A percentile compares a stretch with the other conserved stretches of the same genome.
phyloP scores from a whole-genome alignment of 2,888 invertebrate species.

The Criorhina ranunculi region DNA sequence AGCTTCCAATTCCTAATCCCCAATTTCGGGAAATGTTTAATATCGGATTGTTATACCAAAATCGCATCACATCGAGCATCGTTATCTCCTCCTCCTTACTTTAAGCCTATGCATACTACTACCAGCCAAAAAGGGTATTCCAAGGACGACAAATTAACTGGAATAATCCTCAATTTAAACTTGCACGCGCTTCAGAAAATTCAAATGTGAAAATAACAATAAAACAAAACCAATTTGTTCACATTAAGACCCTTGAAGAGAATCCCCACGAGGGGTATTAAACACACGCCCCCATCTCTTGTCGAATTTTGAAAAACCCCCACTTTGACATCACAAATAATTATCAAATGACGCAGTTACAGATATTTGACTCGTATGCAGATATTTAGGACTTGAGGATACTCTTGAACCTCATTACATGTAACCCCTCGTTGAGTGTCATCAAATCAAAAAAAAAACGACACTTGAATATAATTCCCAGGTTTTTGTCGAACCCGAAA shows the following conservation, averaged over 20 bases:
- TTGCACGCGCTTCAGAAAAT: slow-evolving; percentile 35
- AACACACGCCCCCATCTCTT: slow-evolving; percentile 10
- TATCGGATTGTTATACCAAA: not conserved
- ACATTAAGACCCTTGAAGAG: slow-evolving; percentile 29
- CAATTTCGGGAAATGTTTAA: slow-evolving; percentile 15
- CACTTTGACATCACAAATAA: slow-evolving; percentile 13
- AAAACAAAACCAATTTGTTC: slow-evolving; percentile 54
- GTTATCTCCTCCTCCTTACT: not conserved
- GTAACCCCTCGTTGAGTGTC: not conserved
- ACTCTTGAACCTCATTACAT: not conserved
- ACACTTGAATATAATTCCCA: not conserved
- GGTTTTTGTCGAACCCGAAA: slow-evolving; percentile 20
- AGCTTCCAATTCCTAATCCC: slow-evolving; percentile 16
- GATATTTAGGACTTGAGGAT: not conserved
- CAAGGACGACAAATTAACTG: slow-evolving; percentile 51
- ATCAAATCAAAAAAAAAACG: slow-evolving; percentile 4
- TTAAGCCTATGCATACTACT: slow-evolving; percentile 7
- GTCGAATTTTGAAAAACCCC: not conserved
- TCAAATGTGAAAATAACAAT: slow-evolving; percentile 34
- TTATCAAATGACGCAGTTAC: slow-evolving; percentile 41
- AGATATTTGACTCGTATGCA: not conserved
- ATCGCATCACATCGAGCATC: slow-evolving; percentile 19
- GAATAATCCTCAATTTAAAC: slow-evolving; percentile 56
- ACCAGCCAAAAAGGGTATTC: slow-evolving; percentile 6
- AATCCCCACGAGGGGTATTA: slow-evolving; percentile 40